Conservation (phyloP, 2,797 vertebrate genomes). For the Diceros bicornis region DNA sequence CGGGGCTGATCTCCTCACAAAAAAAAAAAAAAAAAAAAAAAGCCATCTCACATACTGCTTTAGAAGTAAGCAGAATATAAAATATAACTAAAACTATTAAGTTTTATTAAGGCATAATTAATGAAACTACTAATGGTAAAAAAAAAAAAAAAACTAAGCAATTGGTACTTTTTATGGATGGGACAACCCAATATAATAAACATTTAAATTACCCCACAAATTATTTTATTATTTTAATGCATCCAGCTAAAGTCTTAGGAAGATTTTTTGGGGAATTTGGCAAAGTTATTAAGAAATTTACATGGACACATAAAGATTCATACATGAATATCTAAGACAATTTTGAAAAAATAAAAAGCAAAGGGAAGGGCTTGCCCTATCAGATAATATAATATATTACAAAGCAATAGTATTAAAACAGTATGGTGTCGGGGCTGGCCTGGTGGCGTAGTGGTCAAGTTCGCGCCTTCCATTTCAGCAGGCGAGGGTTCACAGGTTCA, state of each 20-base stretch:
- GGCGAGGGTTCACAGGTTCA: too few species aligned
- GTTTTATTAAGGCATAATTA: constrained; percentile 15
- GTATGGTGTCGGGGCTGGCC: not conserved
- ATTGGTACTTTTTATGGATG: not conserved
- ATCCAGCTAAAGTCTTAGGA: constrained; percentile 19
- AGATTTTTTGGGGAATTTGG: not conserved
- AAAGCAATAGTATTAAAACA: constrained; percentile 3
- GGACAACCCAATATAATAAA: not conserved
- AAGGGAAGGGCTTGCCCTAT: not conserved
- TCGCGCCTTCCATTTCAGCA: too few species aligned
- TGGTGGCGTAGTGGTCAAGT: too few species aligned
- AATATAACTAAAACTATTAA: not conserved
- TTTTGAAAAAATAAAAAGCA: constrained; percentile 42
- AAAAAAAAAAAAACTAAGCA: not conserved
- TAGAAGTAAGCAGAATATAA: not conserved
- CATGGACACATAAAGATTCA: not conserved
- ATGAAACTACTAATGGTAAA: not conserved
- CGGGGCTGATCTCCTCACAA: too few species aligned
- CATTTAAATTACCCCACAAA: not conserved
- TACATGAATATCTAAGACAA: not conserved
- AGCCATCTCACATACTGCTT: not conserved
- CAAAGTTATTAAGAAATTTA: constrained; percentile 9
- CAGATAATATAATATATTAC: not conserved
- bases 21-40: too few species aligned
- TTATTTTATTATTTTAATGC: constrained; percentile 32